Evolutionary conservation across 2,888 invertebrate species (phyloP), one percentile per base, ranked within the genome.

Genomic region (Cataglyphis cursor): DNA sequence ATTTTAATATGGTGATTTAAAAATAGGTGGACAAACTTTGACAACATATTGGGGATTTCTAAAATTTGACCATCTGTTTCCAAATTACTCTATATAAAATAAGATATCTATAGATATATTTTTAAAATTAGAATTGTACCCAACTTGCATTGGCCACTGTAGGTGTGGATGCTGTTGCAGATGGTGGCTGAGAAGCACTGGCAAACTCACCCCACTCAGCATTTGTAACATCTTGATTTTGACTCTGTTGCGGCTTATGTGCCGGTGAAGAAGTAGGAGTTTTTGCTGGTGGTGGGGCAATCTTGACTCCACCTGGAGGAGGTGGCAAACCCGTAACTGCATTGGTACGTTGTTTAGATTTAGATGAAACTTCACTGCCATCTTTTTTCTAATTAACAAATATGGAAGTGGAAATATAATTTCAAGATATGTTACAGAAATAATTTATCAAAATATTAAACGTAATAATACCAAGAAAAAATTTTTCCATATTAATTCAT

Each of bases 121-220:
- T 41, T 51, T 65, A 87, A 83, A 85, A 83, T 95, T 95, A 95
- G 87, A 95, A 95, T 88, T 95, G 95, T 84, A 95, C 95, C 95
- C 95, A 95, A 91, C 93, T 94, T 48, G 95, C 93, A 90, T 95
- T 95, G 18, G 92, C 88, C 24, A 91, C 85, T 59, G 91, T 84
- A 44, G 93, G 82, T 68, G 76, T 31, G 8, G 93, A 86, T 75
- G 90, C 85, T 28, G 90, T 86, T 54, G 91, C 89, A 28, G 87
- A 83, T 54, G 91, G 85, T 81, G 93, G 92, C 76, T 94, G 94
- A 4, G 94, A 92, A 44, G 95, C 95, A 82, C 94, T 95, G 89
- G 97, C 97, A 93, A 97, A 98, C 92, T 98, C 98, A 48, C 98
- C 97, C 98, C 98, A 98, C 89, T 97, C 97, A 18, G 97, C 96